Evolutionary conservation across 2,888 invertebrate genomes (phyloP).

Genomic region (Vannuccia rotundouncinata): DNA sequence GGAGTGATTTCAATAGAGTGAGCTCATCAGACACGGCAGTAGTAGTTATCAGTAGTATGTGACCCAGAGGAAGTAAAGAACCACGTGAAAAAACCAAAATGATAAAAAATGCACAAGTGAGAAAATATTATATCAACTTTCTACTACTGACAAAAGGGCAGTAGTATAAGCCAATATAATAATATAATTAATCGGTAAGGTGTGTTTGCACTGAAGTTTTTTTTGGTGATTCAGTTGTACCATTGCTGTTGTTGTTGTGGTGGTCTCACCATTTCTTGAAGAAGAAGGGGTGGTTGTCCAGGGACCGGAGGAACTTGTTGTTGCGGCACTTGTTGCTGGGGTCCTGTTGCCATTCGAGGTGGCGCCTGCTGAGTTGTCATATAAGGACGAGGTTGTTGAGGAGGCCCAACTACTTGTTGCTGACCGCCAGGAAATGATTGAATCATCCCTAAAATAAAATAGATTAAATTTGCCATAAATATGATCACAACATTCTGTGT

Average conservation of each 20-base stretch:
- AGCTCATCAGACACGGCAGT: too few species aligned
- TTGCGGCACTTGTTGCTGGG: background rate
- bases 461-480: background rate
- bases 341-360: background rate
- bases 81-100: background rate
- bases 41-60: too few species aligned
- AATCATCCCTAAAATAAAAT: background rate
- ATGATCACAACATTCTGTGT: background rate
- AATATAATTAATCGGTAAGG: background rate
- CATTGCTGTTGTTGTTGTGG: background rate
- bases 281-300: background rate
- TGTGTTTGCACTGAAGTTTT: background rate
- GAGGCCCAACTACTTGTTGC: background rate
- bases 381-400: background rate
- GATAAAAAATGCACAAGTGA: background rate
- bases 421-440: conserved; percentile 5
- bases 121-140: background rate
- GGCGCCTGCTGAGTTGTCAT: background rate
- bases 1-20: background rate
- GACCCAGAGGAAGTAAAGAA: too few species aligned
- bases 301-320: background rate
- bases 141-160: background rate
- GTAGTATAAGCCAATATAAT: background rate
- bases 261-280: conserved; percentile 1
- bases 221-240: background rate